Evolutionary conservation across 2,888 invertebrate genomes (phyloP).

Genomic region (Barypeithes pellucidus): DNA sequence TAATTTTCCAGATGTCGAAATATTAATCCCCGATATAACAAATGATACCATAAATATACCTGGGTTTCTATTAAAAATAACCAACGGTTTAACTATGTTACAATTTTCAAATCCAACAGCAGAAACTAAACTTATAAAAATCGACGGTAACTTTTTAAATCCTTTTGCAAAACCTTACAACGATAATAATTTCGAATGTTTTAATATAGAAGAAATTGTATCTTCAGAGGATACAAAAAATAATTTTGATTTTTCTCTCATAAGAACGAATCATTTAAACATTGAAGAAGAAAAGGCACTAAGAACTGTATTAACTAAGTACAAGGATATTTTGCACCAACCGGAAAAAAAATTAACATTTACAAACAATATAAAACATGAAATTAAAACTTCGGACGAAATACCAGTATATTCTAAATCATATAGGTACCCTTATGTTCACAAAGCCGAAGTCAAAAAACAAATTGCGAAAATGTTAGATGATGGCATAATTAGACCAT

Average conservation of each 20-base stretch:
- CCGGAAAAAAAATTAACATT: conserved; percentile 17
- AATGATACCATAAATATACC: not conserved
- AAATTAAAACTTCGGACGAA: conserved; percentile 47
- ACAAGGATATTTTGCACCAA: conserved; percentile 19
- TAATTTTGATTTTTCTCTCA: conserved; percentile 4
- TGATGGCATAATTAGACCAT: conserved; percentile 49
- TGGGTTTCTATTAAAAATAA: not conserved
- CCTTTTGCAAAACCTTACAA: not conserved
- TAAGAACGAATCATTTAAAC: conserved; percentile 23
- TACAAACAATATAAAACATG: conserved; percentile 44
- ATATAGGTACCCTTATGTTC: conserved; percentile 57
- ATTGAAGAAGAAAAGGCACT: not conserved
- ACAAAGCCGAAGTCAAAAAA: conserved; percentile 56
- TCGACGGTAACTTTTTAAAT: not conserved
- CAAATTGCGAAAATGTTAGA: conserved; percentile 57
- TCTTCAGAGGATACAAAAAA: not conserved
- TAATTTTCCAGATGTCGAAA: conserved; percentile 14
- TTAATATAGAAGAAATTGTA: conserved; percentile 3
- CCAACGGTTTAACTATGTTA: not conserved
- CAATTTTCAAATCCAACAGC: not conserved
- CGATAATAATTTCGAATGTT: not conserved
- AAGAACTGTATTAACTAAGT: conserved; percentile 9
- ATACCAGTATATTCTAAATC: conserved; percentile 52
- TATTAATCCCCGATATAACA: not conserved
- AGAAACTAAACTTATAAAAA: not conserved